Base-by-base conservation (phyloP, 2,113 vertebrate genomes). In the Hippotragus niger region DNA sequence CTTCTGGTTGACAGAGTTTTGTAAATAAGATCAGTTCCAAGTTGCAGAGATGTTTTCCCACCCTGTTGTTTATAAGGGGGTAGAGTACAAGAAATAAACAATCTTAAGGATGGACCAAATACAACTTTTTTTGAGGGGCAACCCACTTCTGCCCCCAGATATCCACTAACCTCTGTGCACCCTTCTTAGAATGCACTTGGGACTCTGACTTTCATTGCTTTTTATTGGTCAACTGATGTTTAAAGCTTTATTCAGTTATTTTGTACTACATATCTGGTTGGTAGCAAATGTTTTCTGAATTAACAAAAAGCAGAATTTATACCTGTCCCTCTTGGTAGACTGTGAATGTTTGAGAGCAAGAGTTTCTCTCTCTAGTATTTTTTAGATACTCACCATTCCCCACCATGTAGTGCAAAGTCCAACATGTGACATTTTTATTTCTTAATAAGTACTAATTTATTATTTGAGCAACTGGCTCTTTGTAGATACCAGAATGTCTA, bases 1-100 rank as follows among this genome's bases (percentile, higher is more conserved):
- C 88, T 97, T 97, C 76, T 1, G 92, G 67, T 91, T 86, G 76
- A 91, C 53, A 88, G 36, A 91, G 85, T 45, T 97, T 97, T 97
- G 52, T 91, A 96, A 96, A 96, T 86, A 96, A 96, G 86, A 90
- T 47, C 21, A 90, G 57, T 90, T 95, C 88, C 80, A 92, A 82
- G 53, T 62, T 12, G 36, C 16, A n/a, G 76, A 88, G 36, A 57
- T 36, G 6, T 33, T 88, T 90, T 93, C 87, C 58, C 43, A 92
- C 81, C 15, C 58, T 71, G 43, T 83, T 80, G 25, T 53, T 74
- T 91, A n/a, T 29, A 64, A 93, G 43, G 58, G 64, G 6, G 21
- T 45, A 74, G 2, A 50, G n/a, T n/a, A 29, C 7, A 94, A 62
- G 88, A 96, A 94, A 92, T 81, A 80, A 88, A 53, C 16, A 85